A percentile compares a stretch with the other conserved stretches of the same genome.
Conservation (phyloP, 2,113 vertebrate genomes). For the Callionymus lyra region DNA sequence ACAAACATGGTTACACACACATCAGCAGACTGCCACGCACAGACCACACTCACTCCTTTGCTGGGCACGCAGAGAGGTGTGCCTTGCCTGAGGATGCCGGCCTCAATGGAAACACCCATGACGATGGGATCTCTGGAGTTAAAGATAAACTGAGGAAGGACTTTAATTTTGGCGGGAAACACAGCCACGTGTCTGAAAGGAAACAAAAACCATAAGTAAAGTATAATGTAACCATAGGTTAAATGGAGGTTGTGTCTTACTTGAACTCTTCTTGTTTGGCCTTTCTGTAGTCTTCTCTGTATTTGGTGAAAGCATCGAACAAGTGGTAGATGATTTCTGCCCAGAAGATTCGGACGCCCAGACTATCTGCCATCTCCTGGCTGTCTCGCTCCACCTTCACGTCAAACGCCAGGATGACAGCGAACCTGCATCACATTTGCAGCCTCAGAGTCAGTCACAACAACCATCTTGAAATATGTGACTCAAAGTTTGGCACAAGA, state of each 20-base stretch:
- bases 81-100: slow-evolving; percentile 83
- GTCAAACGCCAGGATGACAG: slow-evolving; percentile 92
- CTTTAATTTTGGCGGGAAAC: slow-evolving; percentile 88
- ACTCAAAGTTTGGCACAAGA: neutral
- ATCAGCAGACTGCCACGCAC: neutral
- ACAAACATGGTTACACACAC: no score
- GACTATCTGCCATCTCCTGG: slow-evolving; percentile 93
- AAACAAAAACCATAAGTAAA: neutral
- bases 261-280: slow-evolving; percentile 98
- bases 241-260: slow-evolving; percentile 21
- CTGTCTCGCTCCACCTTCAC: slow-evolving; percentile 93
- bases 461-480: neutral
- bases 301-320: slow-evolving; percentile 97
- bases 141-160: slow-evolving; percentile 96
- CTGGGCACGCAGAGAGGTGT: slow-evolving; percentile 90
- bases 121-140: slow-evolving; percentile 98
- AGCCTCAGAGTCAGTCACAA: neutral
- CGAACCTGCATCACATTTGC: slow-evolving; percentile 65
- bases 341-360: slow-evolving; percentile 91
- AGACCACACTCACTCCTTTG: slow-evolving; percentile 73
- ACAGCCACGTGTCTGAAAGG: slow-evolving; percentile 81
- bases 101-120: slow-evolving; percentile 86
- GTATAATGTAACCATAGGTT: neutral
- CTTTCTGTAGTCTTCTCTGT: slow-evolving; percentile 96
- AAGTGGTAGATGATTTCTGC: slow-evolving; percentile 98